Conservation (phyloP, 2,113 vertebrate genomes). For the Pandion haliaetus region DNA sequence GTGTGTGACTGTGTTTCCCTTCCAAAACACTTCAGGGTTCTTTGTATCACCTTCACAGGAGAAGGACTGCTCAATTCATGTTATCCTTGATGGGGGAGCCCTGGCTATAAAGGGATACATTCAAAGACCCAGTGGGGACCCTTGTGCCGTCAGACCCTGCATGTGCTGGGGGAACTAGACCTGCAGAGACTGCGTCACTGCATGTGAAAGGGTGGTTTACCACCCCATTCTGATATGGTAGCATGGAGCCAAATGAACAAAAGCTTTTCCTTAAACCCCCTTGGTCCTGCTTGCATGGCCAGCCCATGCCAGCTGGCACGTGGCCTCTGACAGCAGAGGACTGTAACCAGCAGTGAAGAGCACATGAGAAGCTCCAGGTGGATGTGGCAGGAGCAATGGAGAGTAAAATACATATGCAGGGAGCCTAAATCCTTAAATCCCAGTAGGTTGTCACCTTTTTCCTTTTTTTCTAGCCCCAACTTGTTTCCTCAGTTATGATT, state of each 20-base stretch:
- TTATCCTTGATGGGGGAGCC: neutral
- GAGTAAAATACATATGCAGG: neutral
- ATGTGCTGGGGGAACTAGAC: neutral
- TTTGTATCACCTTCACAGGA: neutral
- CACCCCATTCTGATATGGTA: fast-evolving
- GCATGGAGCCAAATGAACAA: neutral
- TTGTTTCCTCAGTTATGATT: neutral
- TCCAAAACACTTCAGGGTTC: neutral
- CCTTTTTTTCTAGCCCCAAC: neutral
- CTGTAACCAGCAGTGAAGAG: neutral
- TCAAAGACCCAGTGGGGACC: fast-evolving
- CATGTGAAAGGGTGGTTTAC: neutral
- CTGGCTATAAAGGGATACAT: neutral
- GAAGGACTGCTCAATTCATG: fast-evolving
- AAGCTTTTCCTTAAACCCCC: neutral
- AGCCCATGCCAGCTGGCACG: neutral
- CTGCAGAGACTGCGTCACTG: neutral
- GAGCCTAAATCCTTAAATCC: neutral
- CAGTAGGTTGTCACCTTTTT: neutral
- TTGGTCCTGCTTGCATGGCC: neutral
- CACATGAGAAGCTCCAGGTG: neutral
- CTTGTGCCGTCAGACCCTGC: neutral
- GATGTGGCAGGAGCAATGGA: neutral
- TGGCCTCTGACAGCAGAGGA: neutral
- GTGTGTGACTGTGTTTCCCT: neutral